A percentile compares a stretch with the other conserved stretches of the same genome.
phyloP scores from a whole-genome alignment of 2,888 invertebrate species.

The Fragum fragum region DNA sequence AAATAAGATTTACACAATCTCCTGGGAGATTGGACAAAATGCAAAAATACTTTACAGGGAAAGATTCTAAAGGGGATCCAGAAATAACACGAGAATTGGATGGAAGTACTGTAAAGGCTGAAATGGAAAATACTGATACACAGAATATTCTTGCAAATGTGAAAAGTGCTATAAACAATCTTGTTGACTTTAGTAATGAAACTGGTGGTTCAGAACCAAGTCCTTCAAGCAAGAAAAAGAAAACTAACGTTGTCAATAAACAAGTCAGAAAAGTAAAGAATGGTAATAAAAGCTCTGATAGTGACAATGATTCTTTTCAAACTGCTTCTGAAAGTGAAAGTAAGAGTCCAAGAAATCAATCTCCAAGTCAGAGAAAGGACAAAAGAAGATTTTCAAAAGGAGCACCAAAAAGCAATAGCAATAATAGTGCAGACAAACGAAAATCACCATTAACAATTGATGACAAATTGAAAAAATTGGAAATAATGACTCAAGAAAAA shows the following conservation, averaged over 20 bases:
- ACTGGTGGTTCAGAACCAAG: slow-evolving; percentile 2
- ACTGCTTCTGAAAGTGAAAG: slow-evolving; percentile 56
- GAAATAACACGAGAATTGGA: slow-evolving; percentile 47
- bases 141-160: slow-evolving; percentile 6
- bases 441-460: slow-evolving; percentile 34
- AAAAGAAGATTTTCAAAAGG: background rate
- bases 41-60: slow-evolving; percentile 60
- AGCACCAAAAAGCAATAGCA: slow-evolving; percentile 2
- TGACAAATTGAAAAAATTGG: slow-evolving; percentile 62
- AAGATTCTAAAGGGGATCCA: slow-evolving; percentile 48
- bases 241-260: slow-evolving; percentile 30
- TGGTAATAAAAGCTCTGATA: slow-evolving; percentile 50
- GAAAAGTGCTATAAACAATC: slow-evolving; percentile 32
- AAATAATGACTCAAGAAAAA: slow-evolving; percentile 63
- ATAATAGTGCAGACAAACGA: slow-evolving; percentile 4
- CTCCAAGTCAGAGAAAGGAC: slow-evolving; percentile 9
- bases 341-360: slow-evolving; percentile 9
- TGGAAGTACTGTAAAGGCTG: slow-evolving; percentile 47
- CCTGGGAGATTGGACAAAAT: slow-evolving; percentile 55
- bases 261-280: slow-evolving; percentile 44
- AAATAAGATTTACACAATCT: slow-evolving; percentile 38
- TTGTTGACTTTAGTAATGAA: slow-evolving; percentile 28
- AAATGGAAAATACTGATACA: slow-evolving; percentile 32
- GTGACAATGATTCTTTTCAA: slow-evolving; percentile 53
- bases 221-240: slow-evolving; percentile 26